Conservation (phyloP, 2,888 invertebrate species). For the Pycnomerus fuliginosus region DNA sequence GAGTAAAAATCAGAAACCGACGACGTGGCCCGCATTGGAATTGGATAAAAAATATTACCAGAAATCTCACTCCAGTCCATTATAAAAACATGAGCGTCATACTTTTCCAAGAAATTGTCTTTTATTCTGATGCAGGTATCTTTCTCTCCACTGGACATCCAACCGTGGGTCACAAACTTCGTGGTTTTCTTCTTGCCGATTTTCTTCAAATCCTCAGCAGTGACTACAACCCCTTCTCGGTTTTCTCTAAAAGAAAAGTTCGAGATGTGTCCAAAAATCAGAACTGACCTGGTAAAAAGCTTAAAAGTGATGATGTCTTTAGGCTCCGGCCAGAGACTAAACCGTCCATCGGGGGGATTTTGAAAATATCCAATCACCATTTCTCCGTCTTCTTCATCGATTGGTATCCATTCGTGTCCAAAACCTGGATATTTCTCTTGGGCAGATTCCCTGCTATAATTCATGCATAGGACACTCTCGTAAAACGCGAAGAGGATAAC, state of each 20-base stretch:
- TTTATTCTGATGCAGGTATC: conserved; percentile 54
- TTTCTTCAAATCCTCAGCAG: conserved; percentile 1
- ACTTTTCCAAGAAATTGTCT: conserved; percentile 49
- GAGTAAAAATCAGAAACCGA: conserved; percentile 57
- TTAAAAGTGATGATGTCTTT: conserved; percentile 54
- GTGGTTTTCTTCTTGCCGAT: conserved; percentile 53
- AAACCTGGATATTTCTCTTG: conserved; percentile 43
- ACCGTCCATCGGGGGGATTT: conserved; percentile 34
- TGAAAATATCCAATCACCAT: conserved; percentile 38
- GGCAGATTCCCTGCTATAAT: conserved; percentile 15
- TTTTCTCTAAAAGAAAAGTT: conserved; percentile 7
- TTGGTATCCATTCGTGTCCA: conserved; percentile 55
- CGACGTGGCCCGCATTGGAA: conserved; percentile 47
- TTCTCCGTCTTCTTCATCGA: conserved; percentile 53
- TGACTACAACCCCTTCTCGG: conserved; percentile 5
- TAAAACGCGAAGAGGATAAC: too few relatives aligned
- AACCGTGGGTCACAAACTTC: conserved; percentile 58
- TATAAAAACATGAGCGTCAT: conserved; percentile 55
- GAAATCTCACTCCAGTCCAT: conserved; percentile 43
- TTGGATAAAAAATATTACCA: conserved; percentile 39
- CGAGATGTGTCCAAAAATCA: background rate
- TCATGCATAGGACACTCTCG: too few relatives aligned
- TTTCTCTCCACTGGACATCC: conserved; percentile 53
- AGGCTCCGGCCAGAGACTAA: conserved; percentile 25
- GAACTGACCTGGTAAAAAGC: conserved; percentile 50